phyloP scores from a whole-genome alignment of 1,140 invertebrate genomes.

The Bradynema listronoti region DNA sequence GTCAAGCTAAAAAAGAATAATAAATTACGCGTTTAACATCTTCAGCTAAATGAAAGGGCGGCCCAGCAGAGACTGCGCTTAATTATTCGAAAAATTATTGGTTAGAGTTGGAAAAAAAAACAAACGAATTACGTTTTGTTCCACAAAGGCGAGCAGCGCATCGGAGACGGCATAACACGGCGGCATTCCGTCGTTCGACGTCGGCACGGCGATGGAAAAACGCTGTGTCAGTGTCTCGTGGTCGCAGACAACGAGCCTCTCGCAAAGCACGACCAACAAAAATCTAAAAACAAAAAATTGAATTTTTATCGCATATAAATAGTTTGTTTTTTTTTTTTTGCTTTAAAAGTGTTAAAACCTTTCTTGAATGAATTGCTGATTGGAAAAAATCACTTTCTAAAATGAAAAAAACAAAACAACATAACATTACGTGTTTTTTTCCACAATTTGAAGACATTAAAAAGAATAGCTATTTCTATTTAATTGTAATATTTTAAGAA shows the following conservation, averaged over 20 bases:
- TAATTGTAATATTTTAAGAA: too few relatives aligned
- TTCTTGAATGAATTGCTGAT: too few relatives aligned
- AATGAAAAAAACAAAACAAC: too few relatives aligned
- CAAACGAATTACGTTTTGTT: slow-evolving; percentile 64
- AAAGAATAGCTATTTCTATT: too few relatives aligned
- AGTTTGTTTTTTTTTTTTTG: too few relatives aligned
- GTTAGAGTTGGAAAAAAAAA: neutral
- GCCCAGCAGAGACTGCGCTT: too few relatives aligned
- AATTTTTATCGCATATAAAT: neutral
- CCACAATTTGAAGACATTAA: too few relatives aligned
- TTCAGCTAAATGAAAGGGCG: too few relatives aligned
- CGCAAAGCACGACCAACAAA: slow-evolving; percentile 77
- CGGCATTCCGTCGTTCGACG: slow-evolving; percentile 46
- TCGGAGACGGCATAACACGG: slow-evolving; percentile 81
- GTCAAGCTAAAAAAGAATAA: slow-evolving; percentile 64
- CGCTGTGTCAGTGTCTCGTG: slow-evolving; percentile 76
- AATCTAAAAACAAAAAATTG: slow-evolving; percentile 51
- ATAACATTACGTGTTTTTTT: too few relatives aligned
- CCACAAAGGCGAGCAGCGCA: slow-evolving; percentile 70
- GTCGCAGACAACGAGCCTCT: slow-evolving; percentile 83
- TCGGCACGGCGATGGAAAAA: slow-evolving; percentile 71
- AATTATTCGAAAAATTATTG: neutral
- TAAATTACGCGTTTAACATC: neutral
- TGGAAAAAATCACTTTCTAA: too few relatives aligned
- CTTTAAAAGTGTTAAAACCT: too few relatives aligned